A percentile compares a stretch with the other conserved stretches of the same genome.
phyloP scores from a whole-genome alignment of 2,797 vertebrate species.

The Acanthurus lineatus region DNA sequence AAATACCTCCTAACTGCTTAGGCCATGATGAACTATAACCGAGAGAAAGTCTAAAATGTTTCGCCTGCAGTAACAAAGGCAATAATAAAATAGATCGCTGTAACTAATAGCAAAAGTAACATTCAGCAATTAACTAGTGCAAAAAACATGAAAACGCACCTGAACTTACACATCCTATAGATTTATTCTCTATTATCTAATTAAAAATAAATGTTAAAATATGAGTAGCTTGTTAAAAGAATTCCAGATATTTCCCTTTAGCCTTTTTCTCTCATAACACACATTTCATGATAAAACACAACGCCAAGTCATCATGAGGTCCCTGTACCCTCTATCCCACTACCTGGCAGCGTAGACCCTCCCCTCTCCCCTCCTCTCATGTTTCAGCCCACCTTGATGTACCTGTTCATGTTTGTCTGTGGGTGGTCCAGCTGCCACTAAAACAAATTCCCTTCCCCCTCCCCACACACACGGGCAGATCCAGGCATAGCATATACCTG shows the following conservation, averaged over 20 bases:
- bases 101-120: not conserved
- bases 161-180: not conserved
- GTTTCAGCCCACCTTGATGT: conserved; percentile 82
- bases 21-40: too few species aligned
- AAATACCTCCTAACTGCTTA: too few species aligned
- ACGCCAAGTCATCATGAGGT: conserved; percentile 55
- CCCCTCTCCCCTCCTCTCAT: conserved; percentile 61
- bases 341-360: conserved; percentile 57
- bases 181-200: not conserved
- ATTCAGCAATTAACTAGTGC: not conserved
- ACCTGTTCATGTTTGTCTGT: conserved; percentile 78
- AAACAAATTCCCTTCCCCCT: conserved; percentile 56
- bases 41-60: not conserved
- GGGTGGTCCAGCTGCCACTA: conserved; percentile 81
- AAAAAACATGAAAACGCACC: not conserved
- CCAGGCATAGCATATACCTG: conserved; percentile 67
- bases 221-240: conserved; percentile 50
- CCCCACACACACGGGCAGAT: conserved; percentile 40
- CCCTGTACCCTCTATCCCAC: conserved; percentile 42
- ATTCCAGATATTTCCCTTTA: conserved; percentile 68
- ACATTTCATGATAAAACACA: conserved; percentile 59
- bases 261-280: conserved; percentile 41
- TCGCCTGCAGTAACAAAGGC: conserved; percentile 36
- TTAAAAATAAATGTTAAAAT: conserved; percentile 32
- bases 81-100: conserved; percentile 21